These are phyloP conservation scores for Pseudorhombus dupliciocellatus DNA, from an alignment of 2,113 vertebrate genomes.

Conservation along the genomic window DNA sequence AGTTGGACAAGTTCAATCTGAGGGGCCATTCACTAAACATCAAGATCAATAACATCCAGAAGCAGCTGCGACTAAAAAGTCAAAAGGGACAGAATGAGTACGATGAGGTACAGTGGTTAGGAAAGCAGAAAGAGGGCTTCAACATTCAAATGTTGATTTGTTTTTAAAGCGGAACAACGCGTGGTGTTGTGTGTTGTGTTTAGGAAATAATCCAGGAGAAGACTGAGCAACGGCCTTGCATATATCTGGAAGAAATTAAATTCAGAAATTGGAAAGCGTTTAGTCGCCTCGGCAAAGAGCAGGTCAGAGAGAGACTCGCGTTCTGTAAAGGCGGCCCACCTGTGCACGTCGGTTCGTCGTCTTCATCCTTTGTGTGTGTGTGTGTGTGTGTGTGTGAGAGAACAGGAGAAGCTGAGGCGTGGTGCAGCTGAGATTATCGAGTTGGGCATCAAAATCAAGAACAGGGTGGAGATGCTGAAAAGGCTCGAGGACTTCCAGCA, in stretches of 20 bases:
- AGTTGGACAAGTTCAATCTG: slow-evolving; percentile 45
- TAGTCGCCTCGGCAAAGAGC: slow-evolving; percentile 42
- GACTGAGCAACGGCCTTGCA: slow-evolving; percentile 5
- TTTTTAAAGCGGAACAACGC: neutral
- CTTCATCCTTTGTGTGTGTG: neutral
- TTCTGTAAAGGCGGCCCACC: neutral
- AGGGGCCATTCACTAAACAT: slow-evolving; percentile 50
- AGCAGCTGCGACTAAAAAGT: slow-evolving; percentile 57
- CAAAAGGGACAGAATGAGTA: slow-evolving; percentile 29
- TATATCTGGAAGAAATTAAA: slow-evolving; percentile 40
- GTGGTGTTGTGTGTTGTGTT: neutral
- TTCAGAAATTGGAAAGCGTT: slow-evolving; percentile 39
- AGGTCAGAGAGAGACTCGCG: slow-evolving; percentile 38
- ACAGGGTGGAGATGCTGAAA: slow-evolving; percentile 33
- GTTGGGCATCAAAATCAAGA: slow-evolving; percentile 49
- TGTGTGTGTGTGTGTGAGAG: slow-evolving; percentile 15
- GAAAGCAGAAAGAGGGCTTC: neutral
- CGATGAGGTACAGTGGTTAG: slow-evolving; percentile 37
- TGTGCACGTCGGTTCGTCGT: neutral
- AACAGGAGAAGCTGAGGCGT: slow-evolving; percentile 59
- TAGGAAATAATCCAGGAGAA: slow-evolving; percentile 52
- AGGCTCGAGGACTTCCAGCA: slow-evolving; percentile 36
- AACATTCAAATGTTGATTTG: neutral
- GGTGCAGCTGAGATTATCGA: slow-evolving; percentile 25
- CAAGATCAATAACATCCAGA: slow-evolving; percentile 48